Percentiles rank a stretch among this genome's conserved stretches.
Evolutionary conservation across 2,888 invertebrate species (phyloP).

Genomic region (Drosophila borborema): DNA sequence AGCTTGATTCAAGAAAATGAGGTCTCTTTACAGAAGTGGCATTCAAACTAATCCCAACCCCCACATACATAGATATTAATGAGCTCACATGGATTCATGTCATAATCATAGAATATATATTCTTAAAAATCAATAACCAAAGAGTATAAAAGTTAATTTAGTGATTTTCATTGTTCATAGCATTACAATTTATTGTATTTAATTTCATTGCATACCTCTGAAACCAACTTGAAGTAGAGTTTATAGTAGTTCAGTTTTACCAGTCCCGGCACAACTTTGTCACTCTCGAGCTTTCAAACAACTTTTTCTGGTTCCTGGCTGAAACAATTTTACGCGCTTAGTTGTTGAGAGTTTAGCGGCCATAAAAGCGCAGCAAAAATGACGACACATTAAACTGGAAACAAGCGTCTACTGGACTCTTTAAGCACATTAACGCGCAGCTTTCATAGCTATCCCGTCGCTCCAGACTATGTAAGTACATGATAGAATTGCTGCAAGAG

Average conservation of each 20-base stretch:
- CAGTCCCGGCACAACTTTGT: conserved; percentile 41
- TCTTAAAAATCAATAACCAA: no score
- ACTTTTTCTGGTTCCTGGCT: conserved; percentile 42
- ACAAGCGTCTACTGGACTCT: conserved; percentile 52
- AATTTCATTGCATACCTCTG: not conserved
- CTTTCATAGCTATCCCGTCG: conserved; percentile 28
- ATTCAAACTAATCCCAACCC: no score
- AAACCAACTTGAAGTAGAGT: not conserved
- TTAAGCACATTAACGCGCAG: conserved; percentile 49
- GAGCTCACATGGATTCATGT: no score
- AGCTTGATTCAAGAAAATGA: no score
- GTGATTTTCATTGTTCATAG: no score
- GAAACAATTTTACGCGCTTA: conserved; percentile 67
- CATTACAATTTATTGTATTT: no score
- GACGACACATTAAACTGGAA: conserved; percentile 54
- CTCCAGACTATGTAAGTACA: conserved; percentile 36
- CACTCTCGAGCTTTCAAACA: conserved; percentile 15
- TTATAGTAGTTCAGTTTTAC: conserved; percentile 2
- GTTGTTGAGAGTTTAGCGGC: conserved; percentile 48
- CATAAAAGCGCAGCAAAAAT: conserved; percentile 60
- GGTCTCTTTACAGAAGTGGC: no score
- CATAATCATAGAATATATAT: not conserved
- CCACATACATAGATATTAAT: no score
- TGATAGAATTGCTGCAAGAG: conserved; percentile 7
- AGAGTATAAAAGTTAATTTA: no score